phyloP scores from a whole-genome alignment of 2,113 vertebrate species.

The Lepus europaeus region DNA sequence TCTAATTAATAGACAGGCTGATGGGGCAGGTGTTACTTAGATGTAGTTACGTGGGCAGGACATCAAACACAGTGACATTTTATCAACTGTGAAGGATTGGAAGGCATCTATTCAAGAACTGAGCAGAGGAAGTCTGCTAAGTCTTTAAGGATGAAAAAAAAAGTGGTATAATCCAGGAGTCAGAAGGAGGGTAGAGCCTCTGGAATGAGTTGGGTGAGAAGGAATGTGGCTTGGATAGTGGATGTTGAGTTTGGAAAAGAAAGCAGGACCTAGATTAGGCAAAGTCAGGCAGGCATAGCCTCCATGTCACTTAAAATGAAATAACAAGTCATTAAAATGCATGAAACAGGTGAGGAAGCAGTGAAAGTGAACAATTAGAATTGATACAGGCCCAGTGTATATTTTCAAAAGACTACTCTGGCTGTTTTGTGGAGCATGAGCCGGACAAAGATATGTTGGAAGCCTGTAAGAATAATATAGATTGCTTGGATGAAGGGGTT shows the following conservation, averaged over 20 bases:
- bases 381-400: constrained; percentile 20
- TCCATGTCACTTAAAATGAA: not conserved
- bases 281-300: not conserved
- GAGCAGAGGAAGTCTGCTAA: not conserved
- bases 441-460: not conserved
- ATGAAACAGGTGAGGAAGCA: not conserved
- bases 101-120: not conserved
- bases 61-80: not conserved
- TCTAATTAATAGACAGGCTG: not conserved
- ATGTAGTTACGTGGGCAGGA: not conserved
- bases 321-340: not conserved
- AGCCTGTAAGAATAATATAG: not conserved
- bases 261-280: not conserved
- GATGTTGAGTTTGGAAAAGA: not conserved
- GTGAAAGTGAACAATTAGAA: not conserved
- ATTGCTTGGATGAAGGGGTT: not conserved
- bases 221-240: not conserved
- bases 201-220: not conserved
- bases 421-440: not conserved
- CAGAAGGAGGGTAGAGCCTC: not conserved
- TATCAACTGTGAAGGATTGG: not conserved
- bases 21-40: not conserved
- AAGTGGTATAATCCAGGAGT: not conserved
- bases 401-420: not conserved
- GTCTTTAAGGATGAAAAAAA: not conserved